Evolutionary conservation across 2,113 vertebrate species (phyloP), one percentile per base, ranked within the genome.

Genomic region (Clarias batrachus): DNA sequence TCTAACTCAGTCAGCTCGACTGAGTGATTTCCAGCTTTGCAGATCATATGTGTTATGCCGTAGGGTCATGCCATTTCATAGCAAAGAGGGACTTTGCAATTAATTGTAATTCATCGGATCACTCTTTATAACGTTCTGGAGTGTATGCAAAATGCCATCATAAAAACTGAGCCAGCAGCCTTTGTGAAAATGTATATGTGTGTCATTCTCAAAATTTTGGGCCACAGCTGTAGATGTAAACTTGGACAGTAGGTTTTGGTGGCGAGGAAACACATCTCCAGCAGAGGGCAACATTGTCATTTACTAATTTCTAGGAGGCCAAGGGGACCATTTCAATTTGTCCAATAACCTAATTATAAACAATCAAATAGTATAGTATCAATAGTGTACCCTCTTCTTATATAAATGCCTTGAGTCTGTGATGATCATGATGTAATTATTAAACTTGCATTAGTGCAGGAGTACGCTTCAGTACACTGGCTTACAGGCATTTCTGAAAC

Each of bases 211-310:
- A 48, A 48, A 48, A 48, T 7, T 48, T 48, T 48, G 48, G 48
- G 48, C 48, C 48, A 48, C 48, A 48, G 48, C 48, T 48, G 7
- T 62, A 52, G 8, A 66, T 16, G n/a, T 13, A 17, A n/a, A n/a
- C 25, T 27, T 65, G 33, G 5, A 56, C 19, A 60, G 14, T 76
- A 9, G 77, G 63, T 85, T 14, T 30, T 30, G 23, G 12, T 14
- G 65, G 12, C 27, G 66, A 27, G 7, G 33, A 62, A 52, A 30
- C 60, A 68, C 52, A 17, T 86, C 0, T 80, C 92, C 93, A 92
- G 81, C 89, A 94, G 92, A 81, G 91, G 93, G 89, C 90, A 90
- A 23, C 41, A n/a, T n/a, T 1, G 19, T 71, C 73, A 60, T 91
- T 37, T 9, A 27, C 9, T 2, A 30, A 3, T 1, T 9, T 13